Percentiles rank a stretch among this genome's conserved stretches.
phyloP scores from a whole-genome alignment of 2,888 invertebrate species.

The Lasioglossum villosulum region DNA sequence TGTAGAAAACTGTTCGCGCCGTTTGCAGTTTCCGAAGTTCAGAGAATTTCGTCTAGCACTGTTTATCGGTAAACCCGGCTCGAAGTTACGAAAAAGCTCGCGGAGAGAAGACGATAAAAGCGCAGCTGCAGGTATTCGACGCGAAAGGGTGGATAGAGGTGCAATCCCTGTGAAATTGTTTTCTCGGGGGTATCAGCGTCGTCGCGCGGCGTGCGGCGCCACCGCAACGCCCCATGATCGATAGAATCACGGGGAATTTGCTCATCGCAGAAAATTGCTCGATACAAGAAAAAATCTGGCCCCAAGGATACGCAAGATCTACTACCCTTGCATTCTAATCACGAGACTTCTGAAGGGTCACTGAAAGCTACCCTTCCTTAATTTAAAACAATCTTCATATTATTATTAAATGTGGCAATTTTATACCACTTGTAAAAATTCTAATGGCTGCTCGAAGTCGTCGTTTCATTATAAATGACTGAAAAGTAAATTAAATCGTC shows the following conservation, averaged over 20 bases:
- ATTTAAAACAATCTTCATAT: too few relatives aligned
- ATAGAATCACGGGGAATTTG: slow-evolving; percentile 53
- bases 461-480: too few relatives aligned
- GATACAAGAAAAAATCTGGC: slow-evolving; percentile 20
- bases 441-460: too few relatives aligned
- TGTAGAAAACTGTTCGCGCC: neutral
- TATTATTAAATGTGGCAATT: too few relatives aligned
- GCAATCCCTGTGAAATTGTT: slow-evolving; percentile 56
- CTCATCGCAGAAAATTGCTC: slow-evolving; percentile 58
- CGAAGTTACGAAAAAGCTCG: neutral
- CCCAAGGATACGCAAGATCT: neutral
- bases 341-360: neutral
- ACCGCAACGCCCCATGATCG: slow-evolving; percentile 62
- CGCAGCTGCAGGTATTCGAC: slow-evolving; percentile 21
- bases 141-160: slow-evolving; percentile 27
- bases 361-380: neutral
- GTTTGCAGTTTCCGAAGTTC: neutral
- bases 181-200: slow-evolving; percentile 43
- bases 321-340: neutral
- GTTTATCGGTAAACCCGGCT: neutral
- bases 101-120: slow-evolving; percentile 9
- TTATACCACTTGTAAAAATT: too few relatives aligned
- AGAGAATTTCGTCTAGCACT: neutral
- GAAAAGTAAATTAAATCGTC: too few relatives aligned
- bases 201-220: slow-evolving; percentile 50